These are phyloP conservation scores for Daktulosphaira vitifoliae DNA, from an alignment of 1,140 invertebrate species.

Conservation along the genomic window DNA sequence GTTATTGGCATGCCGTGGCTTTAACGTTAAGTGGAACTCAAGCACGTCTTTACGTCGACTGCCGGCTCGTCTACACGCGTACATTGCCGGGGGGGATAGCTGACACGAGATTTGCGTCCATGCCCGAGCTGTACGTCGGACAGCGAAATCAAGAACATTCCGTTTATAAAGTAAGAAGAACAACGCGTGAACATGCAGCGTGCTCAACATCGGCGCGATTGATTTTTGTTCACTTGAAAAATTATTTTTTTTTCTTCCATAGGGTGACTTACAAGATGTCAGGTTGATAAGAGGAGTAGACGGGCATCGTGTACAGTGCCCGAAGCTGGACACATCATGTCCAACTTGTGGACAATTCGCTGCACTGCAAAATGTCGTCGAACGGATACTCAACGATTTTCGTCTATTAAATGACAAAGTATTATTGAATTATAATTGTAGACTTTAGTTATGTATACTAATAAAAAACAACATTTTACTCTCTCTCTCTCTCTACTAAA, in stretches of 20 bases:
- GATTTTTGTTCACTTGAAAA: too few relatives aligned
- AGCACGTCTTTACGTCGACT: conserved; percentile 75
- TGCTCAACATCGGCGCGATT: too few relatives aligned
- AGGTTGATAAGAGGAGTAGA: conserved; percentile 71
- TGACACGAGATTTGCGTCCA: conserved; percentile 63
- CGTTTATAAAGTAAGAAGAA: conserved; percentile 69
- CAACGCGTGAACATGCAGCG: too few relatives aligned
- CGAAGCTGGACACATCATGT: conserved; percentile 72
- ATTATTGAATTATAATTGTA: conserved; percentile 37
- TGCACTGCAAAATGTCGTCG: conserved; percentile 63
- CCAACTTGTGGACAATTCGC: conserved; percentile 83
- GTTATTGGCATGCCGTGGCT: conserved; percentile 76
- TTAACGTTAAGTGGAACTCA: conserved; percentile 70
- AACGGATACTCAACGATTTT: conserved; percentile 50
- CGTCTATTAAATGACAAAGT: conserved; percentile 56
- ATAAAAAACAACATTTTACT: too few relatives aligned
- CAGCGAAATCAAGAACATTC: conserved; percentile 72
- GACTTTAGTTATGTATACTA: too few relatives aligned
- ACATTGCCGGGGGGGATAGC: conserved; percentile 50
- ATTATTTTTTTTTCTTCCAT: too few relatives aligned
- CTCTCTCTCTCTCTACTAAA: too few relatives aligned
- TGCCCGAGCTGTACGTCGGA: conserved; percentile 72
- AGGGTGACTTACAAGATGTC: conserved; percentile 83
- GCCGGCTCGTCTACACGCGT: conserved; percentile 70
- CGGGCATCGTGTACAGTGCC: conserved; percentile 78